Conservation (phyloP, 2,888 invertebrate species). For the Polia nebulosa region DNA sequence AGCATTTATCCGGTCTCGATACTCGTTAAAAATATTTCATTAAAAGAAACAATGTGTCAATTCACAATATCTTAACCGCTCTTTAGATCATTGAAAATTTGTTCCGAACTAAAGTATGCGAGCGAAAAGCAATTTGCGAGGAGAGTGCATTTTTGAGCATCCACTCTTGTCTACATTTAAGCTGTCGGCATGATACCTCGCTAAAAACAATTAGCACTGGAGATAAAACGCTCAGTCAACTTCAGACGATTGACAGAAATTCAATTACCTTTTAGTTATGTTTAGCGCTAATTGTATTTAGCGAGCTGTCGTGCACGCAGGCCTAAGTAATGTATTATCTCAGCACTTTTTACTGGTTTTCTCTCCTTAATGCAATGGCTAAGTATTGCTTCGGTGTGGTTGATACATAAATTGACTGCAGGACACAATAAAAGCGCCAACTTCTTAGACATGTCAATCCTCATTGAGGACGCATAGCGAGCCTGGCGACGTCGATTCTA, state of each 20-base stretch:
- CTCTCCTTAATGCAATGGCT: conserved; percentile 13
- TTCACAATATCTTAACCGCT: background rate
- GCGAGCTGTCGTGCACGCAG: conserved; percentile 30
- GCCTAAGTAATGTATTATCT: conserved; percentile 18
- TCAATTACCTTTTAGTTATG: conserved; percentile 26
- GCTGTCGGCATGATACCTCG: conserved; percentile 8
- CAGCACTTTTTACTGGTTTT: conserved; percentile 14
- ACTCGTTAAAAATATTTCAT: background rate
- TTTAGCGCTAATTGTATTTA: conserved; percentile 31
- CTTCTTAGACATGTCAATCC: conserved; percentile 32
- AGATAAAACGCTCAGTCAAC: conserved; percentile 22
- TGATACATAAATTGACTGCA: conserved; percentile 32
- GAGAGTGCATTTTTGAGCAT: conserved; percentile 24
- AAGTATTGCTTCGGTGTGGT: conserved; percentile 12
- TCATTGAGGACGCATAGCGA: conserved; percentile 25
- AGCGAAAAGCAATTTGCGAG: conserved; percentile 12
- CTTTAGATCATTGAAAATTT: background rate
- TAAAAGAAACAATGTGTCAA: background rate
- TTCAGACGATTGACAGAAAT: conserved; percentile 34
- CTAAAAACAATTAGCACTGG: conserved; percentile 24
- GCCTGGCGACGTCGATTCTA: conserved; percentile 2
- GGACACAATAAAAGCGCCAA: conserved; percentile 12
- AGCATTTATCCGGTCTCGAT: background rate
- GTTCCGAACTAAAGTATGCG: background rate
- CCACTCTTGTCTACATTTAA: conserved; percentile 8